phyloP scores from a whole-genome alignment of 2,888 invertebrate genomes.

The Ernsta delagoae region DNA sequence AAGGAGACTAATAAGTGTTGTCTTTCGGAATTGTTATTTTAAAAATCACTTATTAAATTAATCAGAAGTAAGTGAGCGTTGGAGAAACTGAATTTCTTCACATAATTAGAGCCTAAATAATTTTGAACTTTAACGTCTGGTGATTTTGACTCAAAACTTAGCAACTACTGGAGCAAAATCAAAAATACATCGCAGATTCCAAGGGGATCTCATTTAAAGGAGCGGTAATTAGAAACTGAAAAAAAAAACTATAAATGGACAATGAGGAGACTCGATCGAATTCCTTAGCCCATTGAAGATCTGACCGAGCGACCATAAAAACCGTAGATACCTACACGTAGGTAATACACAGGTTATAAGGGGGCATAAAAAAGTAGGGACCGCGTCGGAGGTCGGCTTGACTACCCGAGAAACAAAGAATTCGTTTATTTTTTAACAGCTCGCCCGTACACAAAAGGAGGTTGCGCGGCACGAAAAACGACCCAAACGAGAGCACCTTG shows the following conservation, averaged over 20 bases:
- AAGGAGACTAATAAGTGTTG: constrained; percentile 31
- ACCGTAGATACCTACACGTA: constrained; percentile 76
- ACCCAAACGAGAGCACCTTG: constrained; percentile 82
- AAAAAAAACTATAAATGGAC: constrained; percentile 54
- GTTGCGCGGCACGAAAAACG: constrained; percentile 80
- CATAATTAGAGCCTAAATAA: constrained; percentile 6
- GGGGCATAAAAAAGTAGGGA: constrained; percentile 82
- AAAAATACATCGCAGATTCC: constrained; percentile 37
- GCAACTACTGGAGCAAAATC: constrained; percentile 23
- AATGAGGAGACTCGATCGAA: constrained; percentile 82
- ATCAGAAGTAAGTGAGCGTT: constrained; percentile 30
- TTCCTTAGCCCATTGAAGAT: constrained; percentile 84
- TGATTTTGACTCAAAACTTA: constrained; percentile 29
- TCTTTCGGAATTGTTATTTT: constrained; percentile 23
- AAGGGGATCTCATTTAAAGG: constrained; percentile 49
- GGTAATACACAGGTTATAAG: constrained; percentile 84
- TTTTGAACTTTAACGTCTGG: constrained; percentile 31
- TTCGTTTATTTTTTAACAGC: constrained; percentile 85
- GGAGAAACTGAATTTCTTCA: constrained; percentile 29
- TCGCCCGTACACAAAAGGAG: constrained; percentile 83
- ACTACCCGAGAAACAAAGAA: constrained; percentile 85
- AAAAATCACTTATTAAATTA: constrained; percentile 33
- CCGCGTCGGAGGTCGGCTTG: constrained; percentile 83
- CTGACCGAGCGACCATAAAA: constrained; percentile 83
- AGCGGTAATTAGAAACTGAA: constrained; percentile 51